Base-by-base conservation (phyloP, 2,888 invertebrate species). In the Caenorhabditis parvicauda region DNA sequence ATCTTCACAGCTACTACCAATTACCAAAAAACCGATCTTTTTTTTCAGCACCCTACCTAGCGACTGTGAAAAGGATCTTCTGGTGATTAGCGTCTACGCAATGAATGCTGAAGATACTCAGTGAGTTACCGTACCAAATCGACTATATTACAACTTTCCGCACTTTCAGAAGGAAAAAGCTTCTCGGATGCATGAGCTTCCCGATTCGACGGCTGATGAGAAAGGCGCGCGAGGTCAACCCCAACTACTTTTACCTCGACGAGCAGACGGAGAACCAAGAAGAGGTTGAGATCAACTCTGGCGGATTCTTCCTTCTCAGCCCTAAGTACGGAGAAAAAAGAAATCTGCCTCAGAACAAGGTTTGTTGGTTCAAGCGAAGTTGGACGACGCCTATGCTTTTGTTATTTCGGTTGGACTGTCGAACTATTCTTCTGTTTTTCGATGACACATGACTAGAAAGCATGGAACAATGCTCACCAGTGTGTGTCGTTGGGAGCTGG, bases 101-200 rank as follows among this genome's bases (percentile, higher is more conserved):
- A 59, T 56, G 53, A 56, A 63, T 19, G 21, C 58, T 4, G 48
- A 42, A 9, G 44, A 57, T 17, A 29, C 49, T 7, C 53, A 66
- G 61, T 55, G 45, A 53, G 60, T 24, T 29, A 14, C 12, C 9
- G 29, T 37, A 37, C 2, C 22, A 22, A 44, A 29, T 32, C 35
- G n/a, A 32, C 9, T 12, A 32, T 12, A 32, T n/a, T n/a, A n/a
- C n/a, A n/a, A n/a, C n/a, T 19, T 21, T 27, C 6, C 12, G 19
- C 0, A 12, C 24, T 54, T 57, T 7, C 48, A 62, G 62, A 14
- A 46, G 32, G 46, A 64, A 64, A 47, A 64, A 66, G 45, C 45
- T 74, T 32, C 59, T 75, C 25, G 75, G 75, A 35, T 68, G 72
- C 38, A 75, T 75, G 75, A 61, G 70, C 9, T 75, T 75, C 53